These are phyloP conservation scores for Matsumurasca onukii DNA, from an alignment of 1,140 invertebrate genomes.

Conservation along the genomic window DNA sequence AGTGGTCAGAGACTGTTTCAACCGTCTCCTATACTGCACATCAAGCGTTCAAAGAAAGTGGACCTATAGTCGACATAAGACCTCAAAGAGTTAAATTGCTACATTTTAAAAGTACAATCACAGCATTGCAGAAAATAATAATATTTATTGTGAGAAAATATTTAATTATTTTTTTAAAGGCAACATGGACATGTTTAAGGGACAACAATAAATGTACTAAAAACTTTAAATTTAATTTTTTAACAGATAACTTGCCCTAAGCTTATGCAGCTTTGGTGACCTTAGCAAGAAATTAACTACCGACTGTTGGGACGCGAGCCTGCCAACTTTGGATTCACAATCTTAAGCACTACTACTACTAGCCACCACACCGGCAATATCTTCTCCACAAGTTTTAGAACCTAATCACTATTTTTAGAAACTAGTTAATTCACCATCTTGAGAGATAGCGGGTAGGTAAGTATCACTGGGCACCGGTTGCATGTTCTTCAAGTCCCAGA, in stretches of 20 bases:
- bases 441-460: slow-evolving; percentile 72
- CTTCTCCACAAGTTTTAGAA: background rate
- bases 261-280: background rate
- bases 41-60: too few relatives aligned
- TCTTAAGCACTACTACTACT: background rate
- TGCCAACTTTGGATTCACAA: background rate
- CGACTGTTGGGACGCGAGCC: background rate
- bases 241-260: background rate
- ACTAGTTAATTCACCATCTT: slow-evolving; percentile 61
- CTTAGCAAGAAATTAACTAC: background rate
- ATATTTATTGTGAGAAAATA: too few relatives aligned
- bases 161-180: too few relatives aligned
- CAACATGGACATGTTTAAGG: too few relatives aligned
- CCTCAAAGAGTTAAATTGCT: too few relatives aligned
- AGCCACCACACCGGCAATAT: background rate
- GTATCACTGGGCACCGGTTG: slow-evolving; percentile 68
- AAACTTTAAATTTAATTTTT: too few relatives aligned
- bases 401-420: background rate
- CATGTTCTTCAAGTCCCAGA: slow-evolving; percentile 58
- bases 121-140: too few relatives aligned
- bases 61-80: too few relatives aligned
- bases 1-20: too few relatives aligned
- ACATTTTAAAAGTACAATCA: too few relatives aligned
- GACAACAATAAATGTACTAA: too few relatives aligned
- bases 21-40: too few relatives aligned